Conservation (phyloP, 2,888 invertebrate species). For the Xestia ashworthii region DNA sequence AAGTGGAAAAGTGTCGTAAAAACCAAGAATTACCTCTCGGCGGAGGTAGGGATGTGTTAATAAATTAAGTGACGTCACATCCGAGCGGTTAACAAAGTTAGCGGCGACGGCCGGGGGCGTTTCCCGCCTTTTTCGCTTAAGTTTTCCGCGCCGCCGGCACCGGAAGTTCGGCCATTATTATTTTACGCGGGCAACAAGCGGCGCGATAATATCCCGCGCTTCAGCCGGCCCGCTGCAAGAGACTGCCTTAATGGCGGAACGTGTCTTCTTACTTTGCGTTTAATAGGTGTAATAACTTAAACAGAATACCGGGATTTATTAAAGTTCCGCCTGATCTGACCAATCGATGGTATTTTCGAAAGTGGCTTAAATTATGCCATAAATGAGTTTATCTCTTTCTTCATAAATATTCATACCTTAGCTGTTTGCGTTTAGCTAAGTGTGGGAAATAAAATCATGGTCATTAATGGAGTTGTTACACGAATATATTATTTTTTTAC, state of each 20-base stretch:
- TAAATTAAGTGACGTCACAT: slow-evolving; percentile 91
- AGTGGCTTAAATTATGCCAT: slow-evolving; percentile 60
- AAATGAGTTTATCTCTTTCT: slow-evolving; percentile 62
- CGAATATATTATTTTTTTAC: slow-evolving; percentile 44
- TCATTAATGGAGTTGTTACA: slow-evolving; percentile 38
- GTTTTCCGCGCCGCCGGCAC: slow-evolving; percentile 90
- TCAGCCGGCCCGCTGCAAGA: slow-evolving; percentile 80
- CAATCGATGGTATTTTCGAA: slow-evolving; percentile 68
- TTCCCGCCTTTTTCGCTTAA: slow-evolving; percentile 89
- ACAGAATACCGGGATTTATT: slow-evolving; percentile 85
- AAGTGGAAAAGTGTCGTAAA: slow-evolving; percentile 85
- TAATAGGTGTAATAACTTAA: slow-evolving; percentile 90
- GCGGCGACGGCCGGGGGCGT: slow-evolving; percentile 86
- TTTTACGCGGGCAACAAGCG: slow-evolving; percentile 91
- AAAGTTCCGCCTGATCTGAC: slow-evolving; percentile 74
- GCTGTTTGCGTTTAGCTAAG: slow-evolving; percentile 43
- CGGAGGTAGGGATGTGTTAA: slow-evolving; percentile 87
- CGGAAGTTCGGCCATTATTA: slow-evolving; percentile 91
- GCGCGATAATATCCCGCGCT: slow-evolving; percentile 90
- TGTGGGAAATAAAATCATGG: slow-evolving; percentile 46
- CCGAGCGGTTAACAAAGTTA: slow-evolving; percentile 86
- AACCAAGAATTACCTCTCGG: slow-evolving; percentile 79
- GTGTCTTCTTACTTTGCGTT: slow-evolving; percentile 89
- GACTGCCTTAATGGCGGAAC: slow-evolving; percentile 87
- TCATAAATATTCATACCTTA: slow-evolving; percentile 63